Conservation (phyloP, 2,797 vertebrate genomes). For the Vireo griseus region DNA sequence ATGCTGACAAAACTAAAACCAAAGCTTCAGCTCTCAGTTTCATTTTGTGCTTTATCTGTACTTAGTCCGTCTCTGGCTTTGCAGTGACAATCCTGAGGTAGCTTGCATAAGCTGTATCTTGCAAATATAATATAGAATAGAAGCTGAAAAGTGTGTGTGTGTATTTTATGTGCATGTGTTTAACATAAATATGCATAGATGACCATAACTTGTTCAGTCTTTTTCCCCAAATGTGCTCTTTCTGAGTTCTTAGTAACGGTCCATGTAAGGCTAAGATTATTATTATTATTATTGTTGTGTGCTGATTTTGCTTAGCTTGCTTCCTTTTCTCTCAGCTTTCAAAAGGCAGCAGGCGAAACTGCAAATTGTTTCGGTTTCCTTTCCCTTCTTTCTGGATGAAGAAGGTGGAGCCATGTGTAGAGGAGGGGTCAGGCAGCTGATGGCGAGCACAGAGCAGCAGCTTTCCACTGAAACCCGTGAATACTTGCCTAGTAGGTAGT, state of each 20-base stretch:
- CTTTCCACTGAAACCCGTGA: background rate
- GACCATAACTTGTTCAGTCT: background rate
- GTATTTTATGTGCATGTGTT: background rate
- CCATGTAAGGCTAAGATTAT: background rate
- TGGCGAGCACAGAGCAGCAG: background rate
- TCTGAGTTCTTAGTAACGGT: background rate
- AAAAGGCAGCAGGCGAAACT: background rate
- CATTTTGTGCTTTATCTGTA: background rate
- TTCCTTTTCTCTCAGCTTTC: accelerated
- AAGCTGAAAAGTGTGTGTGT: background rate
- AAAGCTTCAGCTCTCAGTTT: background rate
- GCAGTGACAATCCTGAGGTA: background rate
- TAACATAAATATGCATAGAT: background rate
- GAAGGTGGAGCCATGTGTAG: background rate
- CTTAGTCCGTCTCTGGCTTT: background rate
- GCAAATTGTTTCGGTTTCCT: background rate
- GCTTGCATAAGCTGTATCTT: background rate
- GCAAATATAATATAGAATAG: background rate
- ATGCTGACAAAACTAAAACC: background rate
- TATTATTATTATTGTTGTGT: background rate
- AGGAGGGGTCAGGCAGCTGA: background rate
- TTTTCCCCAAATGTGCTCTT: background rate
- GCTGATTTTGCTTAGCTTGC: background rate
- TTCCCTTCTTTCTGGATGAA: background rate
- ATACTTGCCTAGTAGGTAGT: background rate